Percentiles rank a stretch among this genome's conserved stretches.
Evolutionary conservation across 64 coral and sea anemone genomes (phyloP).

Genomic region (Montipora foliosa): DNA sequence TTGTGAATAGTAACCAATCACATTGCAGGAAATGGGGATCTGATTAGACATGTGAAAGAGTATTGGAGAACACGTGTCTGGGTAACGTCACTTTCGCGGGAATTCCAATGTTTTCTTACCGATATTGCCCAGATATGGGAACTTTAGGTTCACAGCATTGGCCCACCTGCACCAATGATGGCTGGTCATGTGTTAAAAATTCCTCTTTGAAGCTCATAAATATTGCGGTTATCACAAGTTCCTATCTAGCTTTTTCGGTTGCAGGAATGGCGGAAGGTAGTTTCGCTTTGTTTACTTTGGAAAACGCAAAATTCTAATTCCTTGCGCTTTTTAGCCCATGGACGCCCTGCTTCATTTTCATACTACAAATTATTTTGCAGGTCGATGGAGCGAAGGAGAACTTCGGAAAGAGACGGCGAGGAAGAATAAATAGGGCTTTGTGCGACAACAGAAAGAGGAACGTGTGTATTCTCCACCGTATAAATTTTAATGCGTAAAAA

Average conservation of each 20-base stretch:
- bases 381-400: slow-evolving; percentile 15
- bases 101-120: background rate
- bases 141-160: background rate
- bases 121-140: background rate
- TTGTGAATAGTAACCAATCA: slow-evolving; percentile 9
- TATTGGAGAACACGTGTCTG: background rate
- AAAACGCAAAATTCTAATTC: background rate
- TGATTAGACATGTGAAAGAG: slow-evolving; percentile 37
- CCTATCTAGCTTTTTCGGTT: slow-evolving; percentile 26
- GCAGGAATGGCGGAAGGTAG: slow-evolving; percentile 32
- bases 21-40: background rate
- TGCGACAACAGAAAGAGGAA: background rate
- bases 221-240: slow-evolving; percentile 14
- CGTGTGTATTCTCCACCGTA: slow-evolving; percentile 47
- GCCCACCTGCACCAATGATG: slow-evolving; percentile 38
- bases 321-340: background rate
- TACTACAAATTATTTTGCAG: slow-evolving; percentile 10
- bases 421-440: background rate
- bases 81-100: slow-evolving; percentile 14
- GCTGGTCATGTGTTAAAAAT: slow-evolving; percentile 21
- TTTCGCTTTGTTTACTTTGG: slow-evolving; percentile 17
- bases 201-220: slow-evolving; percentile 49
- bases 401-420: background rate
- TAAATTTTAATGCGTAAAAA: slow-evolving; percentile 46
- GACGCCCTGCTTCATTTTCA: slow-evolving; percentile 9